phyloP scores from a whole-genome alignment of 2,113 vertebrate genomes.

The Caranx ignobilis region DNA sequence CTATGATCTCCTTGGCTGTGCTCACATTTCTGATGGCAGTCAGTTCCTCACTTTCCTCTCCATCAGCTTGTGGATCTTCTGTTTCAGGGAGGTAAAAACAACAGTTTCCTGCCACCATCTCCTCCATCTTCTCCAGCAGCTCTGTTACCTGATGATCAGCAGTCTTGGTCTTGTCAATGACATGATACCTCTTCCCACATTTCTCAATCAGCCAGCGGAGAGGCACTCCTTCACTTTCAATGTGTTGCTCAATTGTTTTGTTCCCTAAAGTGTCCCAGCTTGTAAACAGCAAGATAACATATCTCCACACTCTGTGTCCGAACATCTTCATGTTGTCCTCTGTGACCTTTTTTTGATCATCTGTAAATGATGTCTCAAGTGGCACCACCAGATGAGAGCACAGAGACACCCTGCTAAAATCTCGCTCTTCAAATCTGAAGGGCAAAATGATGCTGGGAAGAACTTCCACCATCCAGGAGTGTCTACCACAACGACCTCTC shows the following conservation, averaged over 20 bases:
- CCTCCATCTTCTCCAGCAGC: conserved; percentile 45
- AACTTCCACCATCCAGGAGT: conserved; percentile 48
- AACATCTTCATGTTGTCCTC: conserved; percentile 38
- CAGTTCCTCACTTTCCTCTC: background rate
- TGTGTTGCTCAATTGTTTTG: conserved; percentile 46
- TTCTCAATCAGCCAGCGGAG: conserved; percentile 35
- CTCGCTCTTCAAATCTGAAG: background rate
- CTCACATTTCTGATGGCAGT: background rate
- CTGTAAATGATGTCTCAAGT: conserved; percentile 30
- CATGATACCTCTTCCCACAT: conserved; percentile 45
- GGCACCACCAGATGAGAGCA: conserved; percentile 32
- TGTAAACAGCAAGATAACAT: conserved; percentile 46
- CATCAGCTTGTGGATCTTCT: background rate
- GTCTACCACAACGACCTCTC: conserved; percentile 17
- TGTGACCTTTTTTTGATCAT: conserved; percentile 25
- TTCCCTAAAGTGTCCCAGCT: conserved; percentile 22
- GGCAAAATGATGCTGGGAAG: background rate
- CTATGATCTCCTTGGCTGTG: background rate
- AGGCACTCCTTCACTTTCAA: conserved; percentile 37
- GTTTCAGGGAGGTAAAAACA: conserved; percentile 7
- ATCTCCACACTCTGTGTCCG: conserved; percentile 40
- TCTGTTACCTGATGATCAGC: background rate
- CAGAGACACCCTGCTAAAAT: conserved; percentile 14
- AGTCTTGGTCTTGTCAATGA: background rate
- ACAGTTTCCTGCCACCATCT: conserved; percentile 35